phyloP scores from a whole-genome alignment of 2,888 invertebrate genomes.

The Eilema sororculum region DNA sequence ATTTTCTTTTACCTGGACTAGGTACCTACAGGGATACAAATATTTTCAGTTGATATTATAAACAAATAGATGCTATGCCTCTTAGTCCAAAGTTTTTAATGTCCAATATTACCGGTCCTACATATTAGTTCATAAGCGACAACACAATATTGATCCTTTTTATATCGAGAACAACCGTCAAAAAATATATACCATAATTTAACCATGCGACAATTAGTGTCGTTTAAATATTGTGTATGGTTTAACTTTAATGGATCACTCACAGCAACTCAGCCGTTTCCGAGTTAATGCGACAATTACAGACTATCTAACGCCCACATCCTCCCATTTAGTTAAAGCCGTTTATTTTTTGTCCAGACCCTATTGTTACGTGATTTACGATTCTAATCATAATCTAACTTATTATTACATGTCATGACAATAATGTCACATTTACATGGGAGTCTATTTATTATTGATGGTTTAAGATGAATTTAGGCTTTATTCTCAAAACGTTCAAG shows the following conservation, averaged over 20 bases:
- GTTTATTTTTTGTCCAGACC: constrained; percentile 13
- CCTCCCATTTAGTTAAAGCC: constrained; percentile 2
- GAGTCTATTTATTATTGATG: background rate
- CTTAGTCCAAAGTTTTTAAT: too few relatives aligned
- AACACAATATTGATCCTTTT: background rate
- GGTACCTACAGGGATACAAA: too few relatives aligned
- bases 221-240: background rate
- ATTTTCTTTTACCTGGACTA: too few relatives aligned
- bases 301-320: constrained; percentile 33
- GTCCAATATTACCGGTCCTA: too few relatives aligned
- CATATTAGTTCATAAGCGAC: too few relatives aligned
- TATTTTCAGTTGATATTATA: too few relatives aligned
- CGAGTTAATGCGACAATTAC: constrained; percentile 40
- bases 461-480: background rate
- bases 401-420: background rate
- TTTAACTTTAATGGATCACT: constrained; percentile 36
- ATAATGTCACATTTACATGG: background rate
- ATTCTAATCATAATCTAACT: background rate
- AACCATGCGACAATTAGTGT: background rate
- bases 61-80: too few relatives aligned
- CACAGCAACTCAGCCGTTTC: constrained; percentile 26
- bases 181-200: background rate
- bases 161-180: background rate
- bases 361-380: constrained; percentile 10
- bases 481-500: too few relatives aligned